Conservation (phyloP, 2,113 vertebrate species). For the Lichenostomus cassidix region DNA sequence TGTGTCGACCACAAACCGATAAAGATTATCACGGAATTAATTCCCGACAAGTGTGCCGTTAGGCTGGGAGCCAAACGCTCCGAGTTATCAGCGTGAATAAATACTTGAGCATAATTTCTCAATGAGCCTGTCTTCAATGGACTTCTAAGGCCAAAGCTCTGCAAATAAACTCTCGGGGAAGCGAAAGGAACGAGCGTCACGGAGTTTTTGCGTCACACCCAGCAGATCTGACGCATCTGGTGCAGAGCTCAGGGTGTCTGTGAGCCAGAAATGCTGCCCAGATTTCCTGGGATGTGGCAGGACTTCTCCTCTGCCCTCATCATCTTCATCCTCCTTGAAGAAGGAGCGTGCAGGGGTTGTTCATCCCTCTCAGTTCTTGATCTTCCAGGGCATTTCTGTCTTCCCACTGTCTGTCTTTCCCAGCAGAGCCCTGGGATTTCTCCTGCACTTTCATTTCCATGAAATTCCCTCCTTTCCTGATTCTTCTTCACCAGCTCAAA, state of each 20-base stretch:
- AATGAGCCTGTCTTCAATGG: conserved; percentile 7
- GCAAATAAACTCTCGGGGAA: background rate
- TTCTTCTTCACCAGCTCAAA: background rate
- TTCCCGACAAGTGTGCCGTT: background rate
- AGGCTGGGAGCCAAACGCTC: conserved; percentile 25
- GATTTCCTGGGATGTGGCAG: background rate
- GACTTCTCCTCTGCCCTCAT: background rate
- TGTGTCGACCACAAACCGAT: background rate
- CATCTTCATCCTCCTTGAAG: background rate
- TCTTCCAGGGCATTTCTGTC: background rate
- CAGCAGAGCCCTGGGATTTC: background rate
- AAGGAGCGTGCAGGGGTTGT: background rate
- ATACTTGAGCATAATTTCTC: conserved; percentile 16
- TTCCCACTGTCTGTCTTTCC: background rate
- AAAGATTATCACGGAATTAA: conserved; percentile 58
- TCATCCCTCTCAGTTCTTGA: background rate
- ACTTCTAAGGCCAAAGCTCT: background rate
- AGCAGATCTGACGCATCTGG: accelerated
- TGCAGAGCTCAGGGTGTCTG: background rate
- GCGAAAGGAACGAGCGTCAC: background rate
- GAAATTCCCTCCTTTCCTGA: background rate
- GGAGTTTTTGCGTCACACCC: background rate
- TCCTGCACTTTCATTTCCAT: background rate
- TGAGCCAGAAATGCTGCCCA: background rate
- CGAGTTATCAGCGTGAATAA: conserved; percentile 40